Conservation (phyloP, 2,797 vertebrate species). For the Naso thynnoides region DNA sequence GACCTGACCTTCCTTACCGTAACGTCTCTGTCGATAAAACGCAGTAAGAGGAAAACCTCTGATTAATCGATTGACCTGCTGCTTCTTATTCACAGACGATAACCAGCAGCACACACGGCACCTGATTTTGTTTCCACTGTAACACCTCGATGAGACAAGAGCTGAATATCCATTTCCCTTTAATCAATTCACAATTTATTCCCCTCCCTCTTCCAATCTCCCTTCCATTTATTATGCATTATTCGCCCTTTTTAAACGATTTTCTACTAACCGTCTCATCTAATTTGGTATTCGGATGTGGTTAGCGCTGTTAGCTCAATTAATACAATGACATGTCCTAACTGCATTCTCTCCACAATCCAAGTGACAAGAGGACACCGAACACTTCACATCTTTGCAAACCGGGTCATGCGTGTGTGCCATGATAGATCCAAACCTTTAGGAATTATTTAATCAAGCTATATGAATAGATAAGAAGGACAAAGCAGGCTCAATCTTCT, state of each 20-base stretch:
- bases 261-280: constrained; percentile 84
- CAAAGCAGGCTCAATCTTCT: constrained; percentile 80
- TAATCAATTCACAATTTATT: constrained; percentile 86
- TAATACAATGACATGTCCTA: constrained; percentile 84
- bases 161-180: constrained; percentile 83
- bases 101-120: constrained; percentile 54
- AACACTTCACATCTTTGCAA: constrained; percentile 65
- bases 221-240: constrained; percentile 87
- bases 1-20: constrained; percentile 49
- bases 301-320: constrained; percentile 84
- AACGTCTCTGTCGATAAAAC: constrained; percentile 60
- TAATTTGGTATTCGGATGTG: constrained; percentile 86
- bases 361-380: constrained; percentile 65
- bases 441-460: constrained; percentile 52
- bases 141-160: constrained; percentile 70
- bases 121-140: constrained; percentile 76
- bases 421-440: constrained; percentile 51
- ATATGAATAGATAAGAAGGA: constrained; percentile 70
- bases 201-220: constrained; percentile 81
- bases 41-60: constrained; percentile 52
- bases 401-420: constrained; percentile 37
- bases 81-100: constrained; percentile 63
- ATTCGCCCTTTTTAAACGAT: constrained; percentile 87
- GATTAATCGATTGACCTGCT: constrained; percentile 64
- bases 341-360: constrained; percentile 77